A percentile compares a stretch with the other conserved stretches of the same genome.
These are phyloP conservation scores for Brachyistius frenatus DNA, from an alignment of 2,113 vertebrate genomes.

Conservation along the genomic window DNA sequence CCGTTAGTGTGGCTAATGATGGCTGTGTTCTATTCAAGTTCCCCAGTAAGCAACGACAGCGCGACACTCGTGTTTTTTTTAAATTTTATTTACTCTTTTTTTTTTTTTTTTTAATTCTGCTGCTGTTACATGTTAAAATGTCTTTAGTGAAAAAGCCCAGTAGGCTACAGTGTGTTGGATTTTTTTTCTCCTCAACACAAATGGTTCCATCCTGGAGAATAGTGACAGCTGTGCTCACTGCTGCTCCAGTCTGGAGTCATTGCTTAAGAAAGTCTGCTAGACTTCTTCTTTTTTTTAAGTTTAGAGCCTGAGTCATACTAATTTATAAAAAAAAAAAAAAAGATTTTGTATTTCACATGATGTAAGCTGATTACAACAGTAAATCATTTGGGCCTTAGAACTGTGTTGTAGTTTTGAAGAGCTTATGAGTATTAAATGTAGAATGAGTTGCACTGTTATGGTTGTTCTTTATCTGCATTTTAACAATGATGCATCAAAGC, in stretches of 20 bases:
- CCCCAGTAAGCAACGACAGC: neutral
- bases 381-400: neutral
- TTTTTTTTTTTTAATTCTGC: neutral
- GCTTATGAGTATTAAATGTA: too few relatives aligned
- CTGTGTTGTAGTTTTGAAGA: neutral
- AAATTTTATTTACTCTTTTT: neutral
- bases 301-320: too few relatives aligned
- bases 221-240: neutral
- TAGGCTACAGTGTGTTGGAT: neutral
- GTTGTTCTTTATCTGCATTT: neutral
- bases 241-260: neutral
- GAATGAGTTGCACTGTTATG: too few relatives aligned
- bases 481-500: neutral
- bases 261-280: neutral
- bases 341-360: too few relatives aligned
- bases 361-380: constrained; percentile 3
- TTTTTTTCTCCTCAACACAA: neutral
- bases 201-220: neutral
- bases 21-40: neutral
- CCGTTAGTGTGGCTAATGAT: neutral
- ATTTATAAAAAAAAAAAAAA: too few relatives aligned
- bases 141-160: neutral
- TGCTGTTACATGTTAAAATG: neutral
- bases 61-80: neutral
- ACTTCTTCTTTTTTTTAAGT: neutral